These are phyloP conservation scores for Myotis yumanensis DNA, from an alignment of 2,113 vertebrate species.

Conservation along the genomic window DNA sequence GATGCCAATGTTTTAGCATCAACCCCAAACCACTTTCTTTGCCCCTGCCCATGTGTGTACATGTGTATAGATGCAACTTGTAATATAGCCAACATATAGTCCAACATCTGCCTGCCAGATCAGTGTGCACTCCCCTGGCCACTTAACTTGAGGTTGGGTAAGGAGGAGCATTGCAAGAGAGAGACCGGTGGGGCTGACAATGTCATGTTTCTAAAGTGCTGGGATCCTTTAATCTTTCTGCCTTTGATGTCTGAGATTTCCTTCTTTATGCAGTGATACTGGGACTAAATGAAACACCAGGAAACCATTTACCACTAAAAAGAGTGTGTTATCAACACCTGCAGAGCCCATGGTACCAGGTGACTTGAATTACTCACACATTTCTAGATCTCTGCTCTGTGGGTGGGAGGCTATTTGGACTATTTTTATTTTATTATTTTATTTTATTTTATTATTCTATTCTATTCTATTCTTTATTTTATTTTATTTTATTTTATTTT, in stretches of 20 bases:
- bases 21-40: neutral
- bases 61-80: neutral
- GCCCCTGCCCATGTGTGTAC: neutral
- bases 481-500: too few relatives aligned
- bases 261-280: constrained; percentile 59
- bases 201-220: constrained; percentile 65
- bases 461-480: too few relatives aligned
- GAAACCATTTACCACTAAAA: constrained; percentile 74
- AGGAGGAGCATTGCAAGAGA: constrained; percentile 9
- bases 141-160: constrained; percentile 39
- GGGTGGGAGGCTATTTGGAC: constrained; percentile 51
- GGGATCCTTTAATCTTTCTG: constrained; percentile 73
- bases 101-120: constrained; percentile 76
- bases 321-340: constrained; percentile 67
- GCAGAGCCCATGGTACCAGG: constrained; percentile 40
- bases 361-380: constrained; percentile 73
- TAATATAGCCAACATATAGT: neutral
- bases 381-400: constrained; percentile 51
- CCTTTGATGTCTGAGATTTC: constrained; percentile 75
- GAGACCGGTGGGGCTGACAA: constrained; percentile 45
- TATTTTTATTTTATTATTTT: neutral
- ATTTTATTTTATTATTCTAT: too few relatives aligned
- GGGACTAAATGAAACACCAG: constrained; percentile 71
- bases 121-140: neutral
- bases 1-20: constrained; percentile 18